phyloP scores from a whole-genome alignment of 1,140 invertebrate genomes.

The Atta colombica region DNA sequence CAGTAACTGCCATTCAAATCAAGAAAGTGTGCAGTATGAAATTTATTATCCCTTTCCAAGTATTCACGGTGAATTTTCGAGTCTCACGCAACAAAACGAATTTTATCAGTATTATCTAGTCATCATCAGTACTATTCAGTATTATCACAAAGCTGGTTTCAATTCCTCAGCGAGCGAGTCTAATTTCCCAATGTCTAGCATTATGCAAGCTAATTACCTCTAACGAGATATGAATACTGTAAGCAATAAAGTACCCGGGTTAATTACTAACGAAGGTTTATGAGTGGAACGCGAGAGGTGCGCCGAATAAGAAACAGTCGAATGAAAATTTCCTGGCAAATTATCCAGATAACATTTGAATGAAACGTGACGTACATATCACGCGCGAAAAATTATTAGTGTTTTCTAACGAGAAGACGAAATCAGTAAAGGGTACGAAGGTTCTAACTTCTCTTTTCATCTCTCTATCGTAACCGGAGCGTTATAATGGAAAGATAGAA shows the following conservation, averaged over 20 bases:
- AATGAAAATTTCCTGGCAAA: slow-evolving; percentile 18
- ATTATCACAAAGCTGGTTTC: slow-evolving; percentile 21
- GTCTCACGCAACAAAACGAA: background rate
- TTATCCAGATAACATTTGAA: slow-evolving; percentile 11
- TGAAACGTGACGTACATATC: slow-evolving; percentile 8
- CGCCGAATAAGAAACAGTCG: background rate
- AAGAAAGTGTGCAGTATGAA: background rate
- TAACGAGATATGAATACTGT: slow-evolving; percentile 51
- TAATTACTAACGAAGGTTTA: slow-evolving; percentile 50
- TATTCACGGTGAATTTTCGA: slow-evolving; percentile 1
- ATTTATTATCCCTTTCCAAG: slow-evolving; percentile 44
- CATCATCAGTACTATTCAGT: background rate
- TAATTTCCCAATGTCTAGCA: slow-evolving; percentile 39
- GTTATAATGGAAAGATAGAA: background rate
- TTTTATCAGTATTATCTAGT: background rate
- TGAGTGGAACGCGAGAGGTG: slow-evolving; percentile 10
- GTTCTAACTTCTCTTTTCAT: background rate
- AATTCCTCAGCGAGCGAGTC: slow-evolving; percentile 33
- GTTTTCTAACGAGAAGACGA: background rate
- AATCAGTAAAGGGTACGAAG: background rate
- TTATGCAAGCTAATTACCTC: slow-evolving; percentile 51
- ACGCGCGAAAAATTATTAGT: slow-evolving; percentile 14
- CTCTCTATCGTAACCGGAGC: background rate
- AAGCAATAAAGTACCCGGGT: slow-evolving; percentile 43
- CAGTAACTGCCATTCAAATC: slow-evolving; percentile 13